Evolutionary conservation across 2,113 vertebrate genomes (phyloP).

Genomic region (Passer domesticus): DNA sequence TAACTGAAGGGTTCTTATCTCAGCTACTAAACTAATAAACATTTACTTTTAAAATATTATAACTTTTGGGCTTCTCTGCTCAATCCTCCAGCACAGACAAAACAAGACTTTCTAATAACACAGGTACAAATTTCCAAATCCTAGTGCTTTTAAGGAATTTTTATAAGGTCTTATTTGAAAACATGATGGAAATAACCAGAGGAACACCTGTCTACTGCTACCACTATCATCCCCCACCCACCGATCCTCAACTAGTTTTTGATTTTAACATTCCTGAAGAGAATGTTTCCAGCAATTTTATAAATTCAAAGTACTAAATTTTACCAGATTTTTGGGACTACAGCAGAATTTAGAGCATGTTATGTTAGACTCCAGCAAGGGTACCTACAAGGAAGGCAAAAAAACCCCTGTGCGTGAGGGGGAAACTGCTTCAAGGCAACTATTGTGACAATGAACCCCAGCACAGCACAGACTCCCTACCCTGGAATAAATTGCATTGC

Average conservation of each 20-base stretch:
- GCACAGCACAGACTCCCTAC: conserved; percentile 52
- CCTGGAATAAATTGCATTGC: neutral
- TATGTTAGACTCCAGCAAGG: neutral
- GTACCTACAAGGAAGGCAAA: conserved; percentile 61
- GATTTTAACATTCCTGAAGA: neutral
- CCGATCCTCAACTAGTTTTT: neutral
- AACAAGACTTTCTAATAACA: neutral
- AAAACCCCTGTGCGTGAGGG: neutral
- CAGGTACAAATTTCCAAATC: neutral
- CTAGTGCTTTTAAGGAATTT: neutral
- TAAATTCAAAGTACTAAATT: neutral
- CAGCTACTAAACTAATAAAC: neutral
- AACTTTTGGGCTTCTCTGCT: neutral
- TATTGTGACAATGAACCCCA: conserved; percentile 61
- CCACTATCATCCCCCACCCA: rapidly evolving
- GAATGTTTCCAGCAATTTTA: neutral
- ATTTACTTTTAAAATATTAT: neutral
- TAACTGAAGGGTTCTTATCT: neutral
- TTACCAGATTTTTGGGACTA: neutral
- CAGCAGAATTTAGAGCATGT: neutral
- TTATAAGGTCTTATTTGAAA: neutral
- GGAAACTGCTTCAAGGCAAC: conserved; percentile 60
- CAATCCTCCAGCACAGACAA: neutral
- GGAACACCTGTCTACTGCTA: neutral
- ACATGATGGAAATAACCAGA: neutral